Evolutionary conservation across 37 sponge, comb jelly and placozoan species (phyloP).

Genomic region (Halichondria panicea): DNA sequence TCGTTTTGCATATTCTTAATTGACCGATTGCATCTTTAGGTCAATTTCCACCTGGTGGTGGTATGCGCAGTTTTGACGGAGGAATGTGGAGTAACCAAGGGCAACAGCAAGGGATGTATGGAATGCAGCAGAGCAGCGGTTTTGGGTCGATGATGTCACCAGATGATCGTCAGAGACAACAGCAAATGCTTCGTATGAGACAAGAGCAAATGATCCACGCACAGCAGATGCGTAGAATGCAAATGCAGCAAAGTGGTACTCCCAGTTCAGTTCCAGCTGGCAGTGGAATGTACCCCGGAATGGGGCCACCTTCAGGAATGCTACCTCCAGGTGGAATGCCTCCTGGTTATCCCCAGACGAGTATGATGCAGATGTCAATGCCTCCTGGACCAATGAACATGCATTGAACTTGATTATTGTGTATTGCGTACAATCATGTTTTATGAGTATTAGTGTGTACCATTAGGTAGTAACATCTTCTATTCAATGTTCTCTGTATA

Average conservation of each 20-base stretch:
- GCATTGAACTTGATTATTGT: too few relatives aligned
- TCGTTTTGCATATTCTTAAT: too few relatives aligned
- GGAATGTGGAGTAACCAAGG: background rate
- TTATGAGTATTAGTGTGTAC: too few relatives aligned
- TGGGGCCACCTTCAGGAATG: conserved; percentile 6
- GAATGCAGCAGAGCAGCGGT: background rate
- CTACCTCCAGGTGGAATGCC: conserved; percentile 18
- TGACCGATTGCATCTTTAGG: too few relatives aligned
- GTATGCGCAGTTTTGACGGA: background rate
- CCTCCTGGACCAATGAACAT: conserved; percentile 27
- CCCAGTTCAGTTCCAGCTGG: background rate
- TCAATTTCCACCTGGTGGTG: too few relatives aligned
- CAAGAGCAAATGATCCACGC: conserved; percentile 56
- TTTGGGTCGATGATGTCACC: background rate
- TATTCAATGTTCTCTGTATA: too few relatives aligned
- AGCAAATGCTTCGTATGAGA: conserved; percentile 48
- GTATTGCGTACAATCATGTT: too few relatives aligned
- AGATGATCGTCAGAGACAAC: conserved; percentile 11
- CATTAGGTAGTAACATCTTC: too few relatives aligned
- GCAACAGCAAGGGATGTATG: conserved; percentile 9
- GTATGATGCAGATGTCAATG: background rate
- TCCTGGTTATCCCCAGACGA: background rate
- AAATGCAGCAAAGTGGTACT: conserved; percentile 26
- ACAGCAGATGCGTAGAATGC: conserved; percentile 39
- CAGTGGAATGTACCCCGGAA: conserved; percentile 4